Evolutionary conservation across 2,888 invertebrate species (phyloP).

Genomic region (Amblyjoppa proteus): DNA sequence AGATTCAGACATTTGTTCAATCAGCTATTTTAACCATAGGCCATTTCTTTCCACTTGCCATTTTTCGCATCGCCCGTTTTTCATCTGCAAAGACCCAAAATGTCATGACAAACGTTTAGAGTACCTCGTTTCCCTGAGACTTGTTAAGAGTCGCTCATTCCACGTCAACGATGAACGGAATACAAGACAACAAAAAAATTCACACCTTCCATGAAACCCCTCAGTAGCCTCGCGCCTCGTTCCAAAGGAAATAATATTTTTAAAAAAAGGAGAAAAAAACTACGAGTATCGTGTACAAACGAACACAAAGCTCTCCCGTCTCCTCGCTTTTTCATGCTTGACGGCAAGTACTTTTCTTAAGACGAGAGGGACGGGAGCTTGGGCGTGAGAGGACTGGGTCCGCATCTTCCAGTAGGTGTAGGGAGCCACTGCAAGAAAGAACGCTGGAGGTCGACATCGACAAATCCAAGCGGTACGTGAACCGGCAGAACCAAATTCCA

Average conservation of each 20-base stretch:
- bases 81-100: neutral
- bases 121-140: neutral
- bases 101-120: neutral
- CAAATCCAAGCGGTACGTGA: slow-evolving; percentile 82
- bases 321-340: slow-evolving; percentile 48
- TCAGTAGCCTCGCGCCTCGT: neutral
- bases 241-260: no score
- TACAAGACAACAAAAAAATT: neutral
- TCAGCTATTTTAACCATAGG: neutral
- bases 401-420: slow-evolving; percentile 26
- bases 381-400: neutral
- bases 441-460: slow-evolving; percentile 77
- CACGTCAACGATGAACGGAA: neutral
- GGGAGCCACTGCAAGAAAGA: slow-evolving; percentile 35
- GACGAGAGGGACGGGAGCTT: slow-evolving; percentile 45
- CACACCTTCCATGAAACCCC: neutral
- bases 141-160: neutral
- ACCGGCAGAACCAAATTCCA: slow-evolving; percentile 82
- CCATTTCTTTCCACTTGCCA: neutral
- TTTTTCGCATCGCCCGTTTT: neutral
- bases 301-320: slow-evolving; percentile 54
- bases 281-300: slow-evolving; percentile 54
- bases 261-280: slow-evolving; percentile 1
- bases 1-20: neutral
- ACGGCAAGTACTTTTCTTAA: slow-evolving; percentile 47